Conservation (phyloP, 2,797 vertebrate species). For the Halcyon leucocephala region DNA sequence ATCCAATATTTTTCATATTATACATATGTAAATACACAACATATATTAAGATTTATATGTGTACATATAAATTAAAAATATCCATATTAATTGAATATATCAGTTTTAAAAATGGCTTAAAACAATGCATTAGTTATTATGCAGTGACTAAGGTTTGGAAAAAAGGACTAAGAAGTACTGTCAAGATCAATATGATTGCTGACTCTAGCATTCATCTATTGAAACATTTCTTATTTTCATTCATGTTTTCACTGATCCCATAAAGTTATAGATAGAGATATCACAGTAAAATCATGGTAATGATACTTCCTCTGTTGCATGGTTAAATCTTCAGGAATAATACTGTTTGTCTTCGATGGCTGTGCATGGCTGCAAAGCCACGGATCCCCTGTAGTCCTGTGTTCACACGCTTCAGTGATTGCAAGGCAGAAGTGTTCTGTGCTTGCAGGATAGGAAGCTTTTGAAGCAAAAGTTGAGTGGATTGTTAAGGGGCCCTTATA, state of each 20-base stretch:
- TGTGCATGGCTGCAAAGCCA: background rate
- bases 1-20: background rate
- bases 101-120: background rate
- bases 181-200: background rate
- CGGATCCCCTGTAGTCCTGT: background rate
- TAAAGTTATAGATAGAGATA: background rate
- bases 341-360: background rate
- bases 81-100: background rate
- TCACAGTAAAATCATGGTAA: background rate
- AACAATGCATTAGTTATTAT: background rate
- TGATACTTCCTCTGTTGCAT: accelerated
- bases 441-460: background rate
- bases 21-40: background rate
- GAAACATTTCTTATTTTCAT: background rate
- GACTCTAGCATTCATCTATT: background rate
- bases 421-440: background rate
- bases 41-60: background rate
- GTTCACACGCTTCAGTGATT: background rate
- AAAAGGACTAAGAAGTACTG: background rate
- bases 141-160: background rate
- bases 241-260: background rate
- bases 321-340: background rate
- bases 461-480: background rate
- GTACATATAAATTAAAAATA: background rate
- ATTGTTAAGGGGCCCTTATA: background rate